Evolutionary conservation across 2,113 vertebrate genomes (phyloP).

Genomic region (Calypte anna): DNA sequence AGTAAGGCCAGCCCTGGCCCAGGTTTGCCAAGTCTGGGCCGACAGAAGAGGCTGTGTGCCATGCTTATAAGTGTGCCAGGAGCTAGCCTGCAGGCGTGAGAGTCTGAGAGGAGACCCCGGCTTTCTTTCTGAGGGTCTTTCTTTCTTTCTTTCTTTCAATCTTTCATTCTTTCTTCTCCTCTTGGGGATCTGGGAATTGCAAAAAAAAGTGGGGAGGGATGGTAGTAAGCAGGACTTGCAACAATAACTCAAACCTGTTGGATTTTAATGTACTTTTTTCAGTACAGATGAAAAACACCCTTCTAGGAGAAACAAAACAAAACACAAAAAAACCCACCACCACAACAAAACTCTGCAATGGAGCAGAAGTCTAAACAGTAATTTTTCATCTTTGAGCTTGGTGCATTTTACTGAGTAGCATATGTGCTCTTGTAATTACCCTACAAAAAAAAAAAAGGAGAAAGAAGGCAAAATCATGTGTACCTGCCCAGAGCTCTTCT

Average conservation of each 20-base stretch:
- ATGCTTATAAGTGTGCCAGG: slow-evolving; percentile 29
- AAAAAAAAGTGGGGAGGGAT: slow-evolving; percentile 5
- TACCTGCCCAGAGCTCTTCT: neutral
- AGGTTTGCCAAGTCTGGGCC: slow-evolving; percentile 39
- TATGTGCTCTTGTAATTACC: neutral
- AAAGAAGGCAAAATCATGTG: fast-evolving
- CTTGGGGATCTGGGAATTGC: neutral
- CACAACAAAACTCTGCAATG: neutral
- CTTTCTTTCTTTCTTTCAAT: slow-evolving; percentile 38
- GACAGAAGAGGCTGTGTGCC: slow-evolving; percentile 35
- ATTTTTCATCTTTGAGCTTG: neutral
- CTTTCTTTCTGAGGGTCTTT: neutral
- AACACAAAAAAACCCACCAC: neutral
- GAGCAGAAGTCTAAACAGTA: neutral
- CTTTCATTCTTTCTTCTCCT: slow-evolving; percentile 31
- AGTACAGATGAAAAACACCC: neutral
- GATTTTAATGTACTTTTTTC: neutral
- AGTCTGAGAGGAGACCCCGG: neutral
- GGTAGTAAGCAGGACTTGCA: neutral
- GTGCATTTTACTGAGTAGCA: neutral
- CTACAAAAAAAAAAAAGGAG: neutral
- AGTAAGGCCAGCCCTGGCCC: neutral
- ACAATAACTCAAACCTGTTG: slow-evolving; percentile 9
- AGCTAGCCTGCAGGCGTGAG: slow-evolving; percentile 28
- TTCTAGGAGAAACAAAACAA: neutral